Evolutionary conservation across 2,888 invertebrate genomes (phyloP).

Genomic region (Andrena bucephala): DNA sequence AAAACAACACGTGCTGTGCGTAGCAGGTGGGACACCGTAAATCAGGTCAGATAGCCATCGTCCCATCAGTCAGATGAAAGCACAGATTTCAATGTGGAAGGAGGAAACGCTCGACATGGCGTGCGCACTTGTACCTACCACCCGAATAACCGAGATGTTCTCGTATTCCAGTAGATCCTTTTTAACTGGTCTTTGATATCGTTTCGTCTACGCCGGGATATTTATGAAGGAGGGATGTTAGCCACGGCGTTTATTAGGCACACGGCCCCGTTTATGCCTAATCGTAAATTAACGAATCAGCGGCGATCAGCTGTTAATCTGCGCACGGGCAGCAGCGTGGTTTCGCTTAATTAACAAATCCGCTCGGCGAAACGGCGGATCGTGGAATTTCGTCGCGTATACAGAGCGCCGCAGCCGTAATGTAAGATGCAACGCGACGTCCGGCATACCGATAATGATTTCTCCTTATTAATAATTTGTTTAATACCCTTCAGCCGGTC

Average conservation of each 20-base stretch:
- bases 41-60: conserved; percentile 44
- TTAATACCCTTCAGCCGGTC: not conserved
- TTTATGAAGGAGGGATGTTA: not conserved
- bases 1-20: not conserved
- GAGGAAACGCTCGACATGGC: not conserved
- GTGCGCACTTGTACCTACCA: not conserved
- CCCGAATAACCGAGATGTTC: not conserved
- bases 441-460: not conserved
- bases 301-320: conserved; percentile 4
- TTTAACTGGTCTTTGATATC: conserved; percentile 10
- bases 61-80: conserved; percentile 23
- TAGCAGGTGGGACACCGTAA: conserved; percentile 11
- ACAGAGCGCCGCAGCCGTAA: not conserved
- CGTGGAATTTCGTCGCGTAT: not conserved
- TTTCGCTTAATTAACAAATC: conserved; percentile 31
- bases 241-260: not conserved
- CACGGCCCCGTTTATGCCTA: conserved; percentile 19
- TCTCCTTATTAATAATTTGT: conserved; percentile 40
- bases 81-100: conserved; percentile 3
- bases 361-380: not conserved
- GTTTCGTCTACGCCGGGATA: not conserved
- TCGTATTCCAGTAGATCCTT: conserved; percentile 13
- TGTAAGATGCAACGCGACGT: not conserved
- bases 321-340: not conserved
- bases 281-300: conserved; percentile 34